Conservation (phyloP, 1,140 invertebrate genomes). For the Calephelis nemesis region DNA sequence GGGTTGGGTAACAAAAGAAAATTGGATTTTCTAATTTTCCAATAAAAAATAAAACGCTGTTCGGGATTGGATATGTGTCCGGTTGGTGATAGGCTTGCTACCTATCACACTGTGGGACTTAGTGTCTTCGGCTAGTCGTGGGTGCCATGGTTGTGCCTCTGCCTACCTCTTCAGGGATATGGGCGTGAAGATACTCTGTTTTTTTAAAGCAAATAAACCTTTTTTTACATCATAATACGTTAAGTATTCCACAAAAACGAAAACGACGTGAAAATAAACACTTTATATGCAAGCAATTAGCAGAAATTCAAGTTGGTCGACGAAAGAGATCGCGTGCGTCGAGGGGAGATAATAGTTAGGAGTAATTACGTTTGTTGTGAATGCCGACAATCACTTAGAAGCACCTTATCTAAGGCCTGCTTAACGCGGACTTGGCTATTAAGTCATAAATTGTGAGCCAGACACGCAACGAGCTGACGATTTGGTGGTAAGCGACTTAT, state of each 20-base stretch:
- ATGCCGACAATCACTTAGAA: slow-evolving; percentile 77
- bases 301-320: slow-evolving; percentile 56
- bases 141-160: too few species aligned
- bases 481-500: slow-evolving; percentile 64
- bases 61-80: too few species aligned
- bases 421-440: slow-evolving; percentile 70
- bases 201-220: too few species aligned
- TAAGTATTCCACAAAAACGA: background rate
- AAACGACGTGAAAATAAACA: slow-evolving; percentile 1
- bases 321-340: slow-evolving; percentile 69
- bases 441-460: slow-evolving; percentile 71
- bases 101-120: too few species aligned
- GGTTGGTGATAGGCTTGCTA: too few species aligned
- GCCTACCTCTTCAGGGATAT: too few species aligned
- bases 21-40: too few species aligned
- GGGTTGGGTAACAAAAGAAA: too few species aligned
- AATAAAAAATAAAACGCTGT: too few species aligned
- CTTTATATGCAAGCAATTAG: slow-evolving; percentile 52
- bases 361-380: slow-evolving; percentile 77
- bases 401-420: slow-evolving; percentile 75
- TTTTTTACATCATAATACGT: background rate
- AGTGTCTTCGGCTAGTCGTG: too few species aligned
- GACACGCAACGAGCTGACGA: slow-evolving; percentile 72
- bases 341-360: slow-evolving; percentile 69
- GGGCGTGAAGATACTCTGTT: too few species aligned